Evolutionary conservation across 2,888 invertebrate genomes (phyloP), one percentile per base, ranked within the genome.

Genomic region (Cephus spinipes): DNA sequence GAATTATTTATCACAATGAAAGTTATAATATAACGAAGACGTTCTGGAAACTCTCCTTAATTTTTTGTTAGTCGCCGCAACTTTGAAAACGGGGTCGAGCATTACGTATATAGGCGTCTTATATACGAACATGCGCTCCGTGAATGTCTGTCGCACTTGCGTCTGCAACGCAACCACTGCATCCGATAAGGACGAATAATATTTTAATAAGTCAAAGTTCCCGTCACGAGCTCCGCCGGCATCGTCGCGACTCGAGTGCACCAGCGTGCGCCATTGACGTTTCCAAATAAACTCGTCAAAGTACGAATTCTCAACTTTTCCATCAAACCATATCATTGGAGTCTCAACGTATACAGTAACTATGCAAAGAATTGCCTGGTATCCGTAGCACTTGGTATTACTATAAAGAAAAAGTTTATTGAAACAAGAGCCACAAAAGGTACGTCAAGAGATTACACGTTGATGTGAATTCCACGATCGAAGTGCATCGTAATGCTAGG

Each of bases 21-120:
- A 35, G 74, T 74, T 34, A 74, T 74, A 74, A 74, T 74, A 55
- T 55, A 33, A 35, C 35, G 34, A 74, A 23, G 35, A 15, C 23
- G 74, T 74, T 15, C 35, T 31, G 31, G 71, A 71, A 71, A 71
- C 31, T 71, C 31, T 71, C 31, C 31, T 71, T 71, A 71, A 71
- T 31, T 71, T 71, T 71, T 71, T 71, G 71, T 71, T 32, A 71
- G 71, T 31, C 31, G 2, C 12, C 31, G 15, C 55, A 23, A 55
- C 55, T 55, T 23, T 30, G 71, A 32, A 71, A 71, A 71, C 31
- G 31, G 31, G 71, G 71, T 71, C 71, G 32, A 71, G 71, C 31
- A 32, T 71, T 71, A 31, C 31, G 3, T 15, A 32, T 15, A 32
- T 15, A 12, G 12, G 12, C 35, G 4, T 15, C 71, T 12, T 31